Evolutionary conservation across 2,888 invertebrate genomes (phyloP).

Genomic region (Julus scanicus): DNA sequence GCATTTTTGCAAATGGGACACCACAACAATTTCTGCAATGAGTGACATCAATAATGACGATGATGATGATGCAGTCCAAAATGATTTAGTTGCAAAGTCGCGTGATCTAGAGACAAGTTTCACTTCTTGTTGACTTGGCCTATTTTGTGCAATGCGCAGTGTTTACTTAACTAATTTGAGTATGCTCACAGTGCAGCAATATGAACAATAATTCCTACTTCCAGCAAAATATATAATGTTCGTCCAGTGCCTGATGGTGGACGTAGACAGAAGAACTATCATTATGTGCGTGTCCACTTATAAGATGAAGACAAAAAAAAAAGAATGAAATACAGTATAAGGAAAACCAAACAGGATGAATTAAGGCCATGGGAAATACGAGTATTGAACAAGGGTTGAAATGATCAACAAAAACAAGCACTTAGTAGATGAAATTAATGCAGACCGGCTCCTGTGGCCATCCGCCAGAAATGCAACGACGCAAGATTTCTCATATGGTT

Average conservation of each 20-base stretch:
- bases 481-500: neutral
- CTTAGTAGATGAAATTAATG: constrained; percentile 41
- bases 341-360: neutral
- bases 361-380: neutral
- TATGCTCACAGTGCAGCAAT: neutral
- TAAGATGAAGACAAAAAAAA: neutral
- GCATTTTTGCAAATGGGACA: constrained; percentile 2
- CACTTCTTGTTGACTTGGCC: neutral
- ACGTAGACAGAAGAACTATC: neutral
- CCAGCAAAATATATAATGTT: neutral
- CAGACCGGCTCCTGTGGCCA: neutral
- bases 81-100: constrained; percentile 25
- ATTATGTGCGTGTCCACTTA: neutral
- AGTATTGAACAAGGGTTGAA: neutral
- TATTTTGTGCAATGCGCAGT: neutral
- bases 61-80: neutral
- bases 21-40: neutral
- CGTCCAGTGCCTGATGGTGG: neutral
- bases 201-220: neutral
- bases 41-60: constrained; percentile 1
- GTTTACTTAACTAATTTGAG: constrained; percentile 45
- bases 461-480: neutral
- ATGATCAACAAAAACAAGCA: constrained; percentile 47
- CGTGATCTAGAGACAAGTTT: neutral
- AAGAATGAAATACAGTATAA: neutral